Percentiles rank a stretch among this genome's conserved stretches.
Conservation (phyloP, 2,113 vertebrate species). For the Saguinus imperator region DNA sequence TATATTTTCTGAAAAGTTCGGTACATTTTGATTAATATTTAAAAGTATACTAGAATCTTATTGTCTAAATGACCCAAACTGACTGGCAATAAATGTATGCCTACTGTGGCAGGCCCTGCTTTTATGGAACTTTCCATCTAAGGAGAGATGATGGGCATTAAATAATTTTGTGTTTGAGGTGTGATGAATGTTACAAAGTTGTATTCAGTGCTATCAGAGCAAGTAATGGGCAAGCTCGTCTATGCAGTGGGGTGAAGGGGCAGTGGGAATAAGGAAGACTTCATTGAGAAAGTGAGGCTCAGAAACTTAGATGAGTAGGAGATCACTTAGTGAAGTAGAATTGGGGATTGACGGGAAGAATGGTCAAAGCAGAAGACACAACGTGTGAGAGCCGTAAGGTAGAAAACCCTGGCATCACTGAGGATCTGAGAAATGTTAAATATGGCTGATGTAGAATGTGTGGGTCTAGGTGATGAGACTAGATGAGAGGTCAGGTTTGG, state of each 20-base stretch:
- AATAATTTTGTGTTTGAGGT: conserved; percentile 1
- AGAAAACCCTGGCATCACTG: background rate
- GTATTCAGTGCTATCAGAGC: background rate
- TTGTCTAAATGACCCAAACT: conserved; percentile 9
- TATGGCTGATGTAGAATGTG: background rate
- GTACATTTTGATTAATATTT: conserved; percentile 27
- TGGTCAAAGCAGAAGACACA: background rate
- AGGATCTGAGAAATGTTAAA: background rate
- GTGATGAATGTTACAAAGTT: background rate
- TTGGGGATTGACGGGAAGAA: background rate
- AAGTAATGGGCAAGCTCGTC: background rate
- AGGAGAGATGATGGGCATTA: background rate
- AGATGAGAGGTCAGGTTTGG: background rate
- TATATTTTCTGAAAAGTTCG: conserved; percentile 31
- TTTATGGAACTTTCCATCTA: background rate
- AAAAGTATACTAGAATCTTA: background rate
- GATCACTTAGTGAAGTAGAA: background rate
- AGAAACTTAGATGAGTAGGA: background rate
- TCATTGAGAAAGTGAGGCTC: background rate
- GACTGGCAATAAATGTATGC: background rate
- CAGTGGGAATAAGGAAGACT: background rate
- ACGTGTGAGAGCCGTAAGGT: background rate
- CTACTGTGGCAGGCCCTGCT: background rate
- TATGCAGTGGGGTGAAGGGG: background rate
- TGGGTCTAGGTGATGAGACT: background rate